Evolutionary conservation across 2,888 invertebrate genomes (phyloP).

Genomic region (Stegophylla sp.): DNA sequence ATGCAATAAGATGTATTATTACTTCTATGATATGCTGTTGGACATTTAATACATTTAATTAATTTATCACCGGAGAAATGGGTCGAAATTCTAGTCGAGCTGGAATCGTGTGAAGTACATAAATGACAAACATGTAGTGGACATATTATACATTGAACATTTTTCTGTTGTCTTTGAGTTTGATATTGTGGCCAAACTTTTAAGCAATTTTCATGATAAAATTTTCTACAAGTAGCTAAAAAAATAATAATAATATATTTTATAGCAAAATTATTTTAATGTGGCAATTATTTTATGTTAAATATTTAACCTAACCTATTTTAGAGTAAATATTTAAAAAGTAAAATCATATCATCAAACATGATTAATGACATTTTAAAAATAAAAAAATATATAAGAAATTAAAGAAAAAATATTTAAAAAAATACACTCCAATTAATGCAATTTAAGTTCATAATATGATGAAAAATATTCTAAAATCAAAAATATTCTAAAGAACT

Average conservation of each 20-base stretch:
- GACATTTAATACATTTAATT: slow-evolving; percentile 83
- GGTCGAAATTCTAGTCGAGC: slow-evolving; percentile 62
- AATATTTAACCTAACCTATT: no score
- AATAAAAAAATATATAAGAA: no score
- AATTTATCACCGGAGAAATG: slow-evolving; percentile 63
- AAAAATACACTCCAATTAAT: not conserved
- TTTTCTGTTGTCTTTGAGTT: slow-evolving; percentile 63
- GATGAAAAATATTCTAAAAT: not conserved
- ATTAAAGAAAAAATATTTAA: slow-evolving; percentile 30
- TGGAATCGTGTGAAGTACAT: slow-evolving; percentile 82
- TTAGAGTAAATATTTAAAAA: no score
- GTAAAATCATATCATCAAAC: no score
- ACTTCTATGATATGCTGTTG: slow-evolving; percentile 82
- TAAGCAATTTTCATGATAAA: slow-evolving; percentile 78
- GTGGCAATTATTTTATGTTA: no score
- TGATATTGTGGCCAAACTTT: slow-evolving; percentile 81
- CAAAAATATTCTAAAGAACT: not conserved
- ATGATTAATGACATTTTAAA: no score
- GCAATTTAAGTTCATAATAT: not conserved
- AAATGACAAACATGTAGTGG: slow-evolving; percentile 87
- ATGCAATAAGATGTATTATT: slow-evolving; percentile 62
- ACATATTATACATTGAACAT: slow-evolving; percentile 70
- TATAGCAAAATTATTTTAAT: not conserved
- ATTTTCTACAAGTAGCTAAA: slow-evolving; percentile 71
- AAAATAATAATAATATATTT: slow-evolving; percentile 16